A percentile compares a stretch with the other conserved stretches of the same genome.
Evolutionary conservation across 1,140 invertebrate species (phyloP).

Genomic region (Kradibia gibbosae): DNA sequence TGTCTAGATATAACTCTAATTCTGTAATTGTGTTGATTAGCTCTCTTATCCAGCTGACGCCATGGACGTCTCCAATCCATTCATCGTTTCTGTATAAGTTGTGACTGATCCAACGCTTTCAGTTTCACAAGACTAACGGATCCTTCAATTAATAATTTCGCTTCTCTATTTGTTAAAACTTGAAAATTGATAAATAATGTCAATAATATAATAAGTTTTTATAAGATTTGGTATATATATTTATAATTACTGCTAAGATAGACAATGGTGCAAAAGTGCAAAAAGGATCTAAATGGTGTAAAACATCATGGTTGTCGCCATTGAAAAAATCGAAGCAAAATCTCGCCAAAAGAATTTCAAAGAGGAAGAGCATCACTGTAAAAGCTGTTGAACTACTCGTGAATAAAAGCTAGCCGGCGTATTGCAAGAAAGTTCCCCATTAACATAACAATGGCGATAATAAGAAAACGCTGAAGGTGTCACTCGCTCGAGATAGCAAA

Average conservation of each 20-base stretch:
- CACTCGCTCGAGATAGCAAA: not conserved
- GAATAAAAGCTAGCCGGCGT: not conserved
- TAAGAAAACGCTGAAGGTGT: slow-evolving; percentile 22
- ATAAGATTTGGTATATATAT: too few species aligned
- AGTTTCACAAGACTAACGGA: not conserved
- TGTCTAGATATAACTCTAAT: too few species aligned
- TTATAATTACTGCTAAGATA: too few species aligned
- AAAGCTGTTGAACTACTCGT: not conserved
- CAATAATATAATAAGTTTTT: too few species aligned
- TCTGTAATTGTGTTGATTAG: slow-evolving; percentile 46
- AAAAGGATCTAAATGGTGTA: not conserved
- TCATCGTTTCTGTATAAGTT: not conserved
- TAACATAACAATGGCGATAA: slow-evolving; percentile 47
- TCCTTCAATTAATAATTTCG: too few species aligned
- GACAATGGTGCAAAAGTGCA: not conserved
- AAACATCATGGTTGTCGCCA: not conserved
- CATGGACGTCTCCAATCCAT: not conserved
- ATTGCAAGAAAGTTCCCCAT: slow-evolving; percentile 39
- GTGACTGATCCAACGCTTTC: not conserved
- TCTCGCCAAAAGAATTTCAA: not conserved
- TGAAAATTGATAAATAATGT: too few species aligned
- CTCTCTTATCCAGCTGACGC: not conserved
- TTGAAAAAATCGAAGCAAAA: not conserved
- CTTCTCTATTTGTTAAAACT: too few species aligned
- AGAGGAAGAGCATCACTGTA: not conserved